phyloP scores from a whole-genome alignment of 2,113 vertebrate species.

The Rhea pennata region DNA sequence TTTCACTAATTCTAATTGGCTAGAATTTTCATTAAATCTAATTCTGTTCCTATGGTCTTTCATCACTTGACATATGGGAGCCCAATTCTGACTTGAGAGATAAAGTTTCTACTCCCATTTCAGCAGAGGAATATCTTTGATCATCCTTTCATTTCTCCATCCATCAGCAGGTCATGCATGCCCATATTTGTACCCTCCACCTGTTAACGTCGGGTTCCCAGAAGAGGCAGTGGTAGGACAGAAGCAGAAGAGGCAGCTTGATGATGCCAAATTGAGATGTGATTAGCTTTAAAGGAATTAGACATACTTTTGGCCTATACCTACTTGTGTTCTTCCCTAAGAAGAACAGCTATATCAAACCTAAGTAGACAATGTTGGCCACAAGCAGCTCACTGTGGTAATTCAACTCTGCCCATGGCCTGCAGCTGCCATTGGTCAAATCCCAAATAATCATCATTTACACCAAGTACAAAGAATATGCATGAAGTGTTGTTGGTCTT shows the following conservation, averaged over 20 bases:
- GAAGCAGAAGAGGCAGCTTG: neutral
- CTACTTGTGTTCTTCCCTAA: neutral
- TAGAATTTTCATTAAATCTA: constrained; percentile 6
- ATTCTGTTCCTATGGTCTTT: constrained; percentile 29
- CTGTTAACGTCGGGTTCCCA: constrained; percentile 44
- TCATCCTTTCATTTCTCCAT: constrained; percentile 27
- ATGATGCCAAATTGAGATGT: neutral
- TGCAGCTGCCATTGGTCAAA: neutral
- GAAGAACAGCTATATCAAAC: neutral
- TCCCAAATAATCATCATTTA: constrained; percentile 16
- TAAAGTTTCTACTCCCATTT: constrained; percentile 42
- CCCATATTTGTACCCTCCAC: neutral
- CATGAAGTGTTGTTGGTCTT: neutral
- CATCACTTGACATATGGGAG: constrained; percentile 24
- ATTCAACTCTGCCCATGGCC: neutral
- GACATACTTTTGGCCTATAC: neutral
- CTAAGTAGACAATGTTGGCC: neutral
- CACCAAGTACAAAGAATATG: neutral
- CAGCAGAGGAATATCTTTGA: constrained; percentile 34
- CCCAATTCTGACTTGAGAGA: constrained; percentile 57
- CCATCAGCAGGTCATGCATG: neutral
- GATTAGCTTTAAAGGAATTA: neutral
- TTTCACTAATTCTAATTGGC: neutral
- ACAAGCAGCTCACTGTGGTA: neutral
- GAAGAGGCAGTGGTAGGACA: neutral